These are phyloP conservation scores for Leptarthrus brevirostris DNA, from an alignment of 2,888 invertebrate genomes.

Conservation along the genomic window DNA sequence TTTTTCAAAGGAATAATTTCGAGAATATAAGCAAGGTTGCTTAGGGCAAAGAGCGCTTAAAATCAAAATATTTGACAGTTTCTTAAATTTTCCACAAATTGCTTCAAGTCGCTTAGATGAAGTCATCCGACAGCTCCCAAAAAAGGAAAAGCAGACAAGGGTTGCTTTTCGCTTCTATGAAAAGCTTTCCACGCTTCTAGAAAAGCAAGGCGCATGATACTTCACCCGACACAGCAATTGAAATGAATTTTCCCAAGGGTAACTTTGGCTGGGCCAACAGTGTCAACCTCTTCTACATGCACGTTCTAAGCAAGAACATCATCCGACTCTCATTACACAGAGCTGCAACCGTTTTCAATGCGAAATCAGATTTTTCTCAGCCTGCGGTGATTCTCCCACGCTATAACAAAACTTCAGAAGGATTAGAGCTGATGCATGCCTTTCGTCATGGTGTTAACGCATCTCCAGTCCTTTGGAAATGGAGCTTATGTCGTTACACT, in stretches of 20 bases:
- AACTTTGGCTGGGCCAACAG: neutral
- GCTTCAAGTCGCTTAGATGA: slow-evolving; percentile 11
- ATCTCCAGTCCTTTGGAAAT: neutral
- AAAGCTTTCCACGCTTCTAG: neutral
- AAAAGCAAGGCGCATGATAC: neutral
- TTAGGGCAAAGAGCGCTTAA: neutral
- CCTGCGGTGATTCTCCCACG: neutral
- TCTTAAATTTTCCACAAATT: slow-evolving; percentile 32
- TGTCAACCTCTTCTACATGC: neutral
- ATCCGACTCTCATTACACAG: slow-evolving; percentile 20
- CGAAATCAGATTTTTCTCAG: slow-evolving; percentile 32
- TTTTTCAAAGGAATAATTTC: neutral
- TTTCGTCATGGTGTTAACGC: neutral
- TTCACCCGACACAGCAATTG: slow-evolving; percentile 9
- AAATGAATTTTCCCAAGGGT: slow-evolving; percentile 16
- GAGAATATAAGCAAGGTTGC: neutral
- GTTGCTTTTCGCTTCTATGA: neutral
- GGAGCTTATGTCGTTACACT: neutral
- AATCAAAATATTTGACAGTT: neutral
- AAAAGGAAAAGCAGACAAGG: neutral
- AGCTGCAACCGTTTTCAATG: slow-evolving; percentile 10
- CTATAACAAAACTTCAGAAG: neutral
- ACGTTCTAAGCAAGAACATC: neutral
- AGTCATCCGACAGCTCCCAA: neutral
- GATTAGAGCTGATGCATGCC: neutral